phyloP scores from a whole-genome alignment of 2,888 invertebrate genomes.

The Frankliniella fusca region DNA sequence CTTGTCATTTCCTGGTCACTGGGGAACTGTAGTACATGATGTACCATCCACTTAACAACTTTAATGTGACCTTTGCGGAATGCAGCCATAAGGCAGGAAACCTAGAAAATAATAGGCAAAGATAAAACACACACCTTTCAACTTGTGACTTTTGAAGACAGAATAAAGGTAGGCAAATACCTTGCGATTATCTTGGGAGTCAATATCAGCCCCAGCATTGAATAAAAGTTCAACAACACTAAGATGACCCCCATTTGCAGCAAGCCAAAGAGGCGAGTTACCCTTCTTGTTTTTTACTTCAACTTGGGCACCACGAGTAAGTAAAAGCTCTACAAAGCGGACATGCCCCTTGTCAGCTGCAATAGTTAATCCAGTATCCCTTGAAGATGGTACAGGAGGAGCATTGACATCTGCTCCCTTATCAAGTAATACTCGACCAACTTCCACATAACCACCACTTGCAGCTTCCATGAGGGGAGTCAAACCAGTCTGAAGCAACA shows the following conservation, averaged over 20 bases:
- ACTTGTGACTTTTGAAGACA: neutral
- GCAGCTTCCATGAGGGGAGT: conserved; percentile 99
- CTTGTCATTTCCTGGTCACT: conserved; percentile 94
- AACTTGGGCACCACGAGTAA: conserved; percentile 80
- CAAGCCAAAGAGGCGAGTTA: conserved; percentile 95
- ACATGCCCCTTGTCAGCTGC: conserved; percentile 99
- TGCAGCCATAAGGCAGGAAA: conserved; percentile 97
- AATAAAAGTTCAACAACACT: conserved; percentile 94
- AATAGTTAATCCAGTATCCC: conserved; percentile 97
- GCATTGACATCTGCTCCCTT: conserved; percentile 99
- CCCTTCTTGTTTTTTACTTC: conserved; percentile 99
- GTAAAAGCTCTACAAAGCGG: conserved; percentile 79
- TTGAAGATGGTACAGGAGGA: conserved; percentile 93
- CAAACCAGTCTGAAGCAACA: conserved; percentile 86
- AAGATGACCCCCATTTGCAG: conserved; percentile 95
- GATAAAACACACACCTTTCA: conserved; percentile 31
- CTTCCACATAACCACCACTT: conserved; percentile 98
- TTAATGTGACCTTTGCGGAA: conserved; percentile 96
- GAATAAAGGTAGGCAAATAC: conserved; percentile 45
- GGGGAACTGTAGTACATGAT: conserved; percentile 96
- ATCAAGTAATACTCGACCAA: conserved; percentile 89
- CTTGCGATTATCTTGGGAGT: conserved; percentile 96
- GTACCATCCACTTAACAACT: conserved; percentile 98
- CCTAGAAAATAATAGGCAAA: conserved; percentile 50
- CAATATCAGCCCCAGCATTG: conserved; percentile 87